These are phyloP conservation scores for Hirundichthys speculiger DNA, from an alignment of 2,113 vertebrate species.

Conservation along the genomic window DNA sequence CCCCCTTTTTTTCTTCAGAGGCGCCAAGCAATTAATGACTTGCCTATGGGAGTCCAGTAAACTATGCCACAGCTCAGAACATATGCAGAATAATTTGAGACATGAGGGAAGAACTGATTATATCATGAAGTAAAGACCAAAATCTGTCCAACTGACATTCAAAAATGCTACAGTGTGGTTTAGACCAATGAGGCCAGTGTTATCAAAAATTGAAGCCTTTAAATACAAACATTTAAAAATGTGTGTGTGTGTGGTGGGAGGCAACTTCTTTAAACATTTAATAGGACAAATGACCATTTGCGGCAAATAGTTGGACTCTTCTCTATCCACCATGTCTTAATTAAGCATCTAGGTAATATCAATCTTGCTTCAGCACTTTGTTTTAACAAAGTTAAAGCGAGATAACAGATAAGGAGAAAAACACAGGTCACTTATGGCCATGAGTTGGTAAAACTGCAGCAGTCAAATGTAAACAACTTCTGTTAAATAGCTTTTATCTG, in stretches of 20 bases:
- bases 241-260: neutral
- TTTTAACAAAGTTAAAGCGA: constrained; percentile 8
- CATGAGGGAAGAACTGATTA: constrained; percentile 38
- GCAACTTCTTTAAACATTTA: constrained; percentile 2
- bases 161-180: neutral
- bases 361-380: neutral
- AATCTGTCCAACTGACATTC: neutral
- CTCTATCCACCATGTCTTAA: neutral
- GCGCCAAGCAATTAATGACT: constrained; percentile 79
- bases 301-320: neutral
- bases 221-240: constrained; percentile 10
- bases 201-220: constrained; percentile 11
- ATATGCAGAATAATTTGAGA: constrained; percentile 56
- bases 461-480: constrained; percentile 39
- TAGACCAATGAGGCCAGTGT: constrained; percentile 2
- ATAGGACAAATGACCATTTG: neutral
- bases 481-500: constrained; percentile 38
- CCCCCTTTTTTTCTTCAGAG: constrained; percentile 53
- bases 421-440: neutral
- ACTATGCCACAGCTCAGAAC: constrained; percentile 52
- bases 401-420: constrained; percentile 2
- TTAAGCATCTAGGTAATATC: too few species aligned
- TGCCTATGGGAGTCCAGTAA: constrained; percentile 72
- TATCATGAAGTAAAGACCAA: constrained; percentile 19
- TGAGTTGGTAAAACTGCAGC: constrained; percentile 21